Conservation (phyloP, 2,888 invertebrate genomes). For the Erannis defoliaria region DNA sequence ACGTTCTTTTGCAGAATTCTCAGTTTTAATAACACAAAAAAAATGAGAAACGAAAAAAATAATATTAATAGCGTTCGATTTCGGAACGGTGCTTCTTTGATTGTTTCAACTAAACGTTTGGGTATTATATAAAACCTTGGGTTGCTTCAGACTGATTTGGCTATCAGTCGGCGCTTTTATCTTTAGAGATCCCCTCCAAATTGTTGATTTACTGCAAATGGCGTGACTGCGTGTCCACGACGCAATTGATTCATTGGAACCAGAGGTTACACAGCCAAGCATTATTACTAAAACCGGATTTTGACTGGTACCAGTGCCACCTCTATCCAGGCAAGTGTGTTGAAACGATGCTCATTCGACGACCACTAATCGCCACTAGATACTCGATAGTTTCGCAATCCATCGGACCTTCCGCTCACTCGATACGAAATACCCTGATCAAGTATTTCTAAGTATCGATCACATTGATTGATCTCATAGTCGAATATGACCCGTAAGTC, state of each 20-base stretch:
- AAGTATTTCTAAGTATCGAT: constrained; percentile 66
- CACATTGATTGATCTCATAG: constrained; percentile 47
- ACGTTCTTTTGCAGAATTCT: too few relatives aligned
- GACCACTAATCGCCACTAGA: constrained; percentile 81
- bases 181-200: constrained; percentile 25
- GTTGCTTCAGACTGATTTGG: constrained; percentile 25
- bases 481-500: constrained; percentile 9
- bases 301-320: constrained; percentile 62
- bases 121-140: not conserved
- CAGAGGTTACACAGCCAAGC: constrained; percentile 53
- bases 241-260: constrained; percentile 54
- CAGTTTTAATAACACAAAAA: too few relatives aligned
- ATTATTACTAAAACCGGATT: constrained; percentile 65
- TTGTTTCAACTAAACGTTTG: constrained; percentile 1
- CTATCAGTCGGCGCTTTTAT: constrained; percentile 23
- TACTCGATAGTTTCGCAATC: constrained; percentile 76
- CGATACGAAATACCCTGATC: constrained; percentile 72
- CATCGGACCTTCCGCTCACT: constrained; percentile 79
- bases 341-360: constrained; percentile 79
- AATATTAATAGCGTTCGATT: constrained; percentile 5
- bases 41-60: too few relatives aligned
- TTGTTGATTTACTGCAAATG: constrained; percentile 41
- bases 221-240: constrained; percentile 45
- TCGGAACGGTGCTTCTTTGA: not conserved
- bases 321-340: constrained; percentile 71